Percentiles rank a stretch among this genome's conserved stretches.
Evolutionary conservation across 2,888 invertebrate species (phyloP).

Genomic region (Strigamia crassipes): DNA sequence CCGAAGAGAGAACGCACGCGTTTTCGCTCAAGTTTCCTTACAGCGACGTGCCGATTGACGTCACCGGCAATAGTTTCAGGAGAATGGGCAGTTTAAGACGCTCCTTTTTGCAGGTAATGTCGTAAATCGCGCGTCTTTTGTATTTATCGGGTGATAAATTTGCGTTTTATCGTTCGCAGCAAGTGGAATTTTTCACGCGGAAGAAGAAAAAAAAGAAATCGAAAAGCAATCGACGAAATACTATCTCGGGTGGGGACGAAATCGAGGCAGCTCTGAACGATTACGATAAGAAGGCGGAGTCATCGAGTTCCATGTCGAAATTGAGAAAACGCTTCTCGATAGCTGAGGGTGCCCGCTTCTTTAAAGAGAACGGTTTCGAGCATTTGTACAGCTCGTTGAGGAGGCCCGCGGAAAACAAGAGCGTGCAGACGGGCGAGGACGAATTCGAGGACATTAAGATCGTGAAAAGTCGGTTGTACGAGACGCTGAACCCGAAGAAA

Average conservation of each 20-base stretch:
- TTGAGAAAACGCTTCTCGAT: conserved; percentile 3
- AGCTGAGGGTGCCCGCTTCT: neutral
- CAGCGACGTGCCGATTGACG: conserved; percentile 85
- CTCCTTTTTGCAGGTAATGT: conserved; percentile 69
- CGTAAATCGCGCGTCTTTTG: neutral
- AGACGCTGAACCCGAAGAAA: conserved; percentile 19
- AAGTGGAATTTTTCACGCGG: conserved; percentile 50
- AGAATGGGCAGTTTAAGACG: conserved; percentile 84
- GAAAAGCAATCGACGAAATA: conserved; percentile 66
- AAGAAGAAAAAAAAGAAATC: conserved; percentile 51
- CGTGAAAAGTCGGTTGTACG: conserved; percentile 15
- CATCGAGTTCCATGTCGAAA: neutral
- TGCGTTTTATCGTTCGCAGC: conserved; percentile 45
- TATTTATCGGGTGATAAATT: conserved; percentile 35
- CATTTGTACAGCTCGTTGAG: neutral
- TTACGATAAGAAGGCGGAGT: neutral
- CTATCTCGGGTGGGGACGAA: conserved; percentile 82
- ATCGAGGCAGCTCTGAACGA: conserved; percentile 59
- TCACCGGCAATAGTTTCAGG: conserved; percentile 83
- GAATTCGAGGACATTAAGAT: neutral
- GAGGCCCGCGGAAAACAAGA: conserved; percentile 15
- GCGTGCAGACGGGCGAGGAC: conserved; percentile 44
- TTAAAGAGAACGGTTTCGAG: neutral
- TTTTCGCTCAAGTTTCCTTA: conserved; percentile 69
- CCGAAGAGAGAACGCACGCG: conserved; percentile 54